Conservation (phyloP, 1,140 invertebrate species). For the Drosophila pseudoobscura region DNA sequence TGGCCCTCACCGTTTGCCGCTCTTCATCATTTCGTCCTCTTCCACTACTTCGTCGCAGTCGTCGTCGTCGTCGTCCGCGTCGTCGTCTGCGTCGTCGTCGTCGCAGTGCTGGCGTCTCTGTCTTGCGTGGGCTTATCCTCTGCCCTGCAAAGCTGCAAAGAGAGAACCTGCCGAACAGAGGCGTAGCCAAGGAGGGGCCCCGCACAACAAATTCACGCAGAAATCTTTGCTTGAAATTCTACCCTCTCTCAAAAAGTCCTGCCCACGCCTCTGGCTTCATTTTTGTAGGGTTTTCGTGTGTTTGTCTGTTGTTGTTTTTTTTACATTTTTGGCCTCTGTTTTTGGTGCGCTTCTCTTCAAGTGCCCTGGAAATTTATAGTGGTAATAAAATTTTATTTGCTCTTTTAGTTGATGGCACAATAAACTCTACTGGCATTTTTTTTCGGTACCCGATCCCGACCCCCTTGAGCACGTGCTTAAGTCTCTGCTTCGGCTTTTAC, state of each 20-base stretch:
- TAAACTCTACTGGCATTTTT: constrained; percentile 76
- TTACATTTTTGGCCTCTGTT: constrained; percentile 44
- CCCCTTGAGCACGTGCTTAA: constrained; percentile 68
- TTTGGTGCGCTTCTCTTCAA: constrained; percentile 54
- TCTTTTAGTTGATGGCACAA: constrained; percentile 81
- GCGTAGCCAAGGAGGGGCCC: not conserved
- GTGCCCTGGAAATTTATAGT: constrained; percentile 79
- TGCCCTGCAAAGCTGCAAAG: constrained; percentile 11
- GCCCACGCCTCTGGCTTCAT: constrained; percentile 23
- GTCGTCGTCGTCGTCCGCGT: no score
- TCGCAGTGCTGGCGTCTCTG: constrained; percentile 32
- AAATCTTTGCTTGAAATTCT: not conserved
- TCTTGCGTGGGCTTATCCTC: constrained; percentile 77
- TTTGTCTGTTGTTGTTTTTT: not conserved
- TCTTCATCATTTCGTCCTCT: constrained; percentile 26
- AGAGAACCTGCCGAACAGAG: constrained; percentile 24
- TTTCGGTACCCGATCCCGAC: not conserved
- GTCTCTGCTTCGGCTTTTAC: constrained; percentile 3
- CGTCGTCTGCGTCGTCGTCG: no score
- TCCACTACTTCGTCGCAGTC: constrained; percentile 31
- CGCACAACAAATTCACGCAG: not conserved
- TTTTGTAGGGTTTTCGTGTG: constrained; percentile 18
- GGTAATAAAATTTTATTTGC: constrained; percentile 82
- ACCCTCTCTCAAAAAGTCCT: not conserved
- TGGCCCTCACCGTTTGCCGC: not conserved